A percentile compares a stretch with the other conserved stretches of the same genome.
phyloP scores from a whole-genome alignment of 2,888 invertebrate species.

The Polyommatus icarus region DNA sequence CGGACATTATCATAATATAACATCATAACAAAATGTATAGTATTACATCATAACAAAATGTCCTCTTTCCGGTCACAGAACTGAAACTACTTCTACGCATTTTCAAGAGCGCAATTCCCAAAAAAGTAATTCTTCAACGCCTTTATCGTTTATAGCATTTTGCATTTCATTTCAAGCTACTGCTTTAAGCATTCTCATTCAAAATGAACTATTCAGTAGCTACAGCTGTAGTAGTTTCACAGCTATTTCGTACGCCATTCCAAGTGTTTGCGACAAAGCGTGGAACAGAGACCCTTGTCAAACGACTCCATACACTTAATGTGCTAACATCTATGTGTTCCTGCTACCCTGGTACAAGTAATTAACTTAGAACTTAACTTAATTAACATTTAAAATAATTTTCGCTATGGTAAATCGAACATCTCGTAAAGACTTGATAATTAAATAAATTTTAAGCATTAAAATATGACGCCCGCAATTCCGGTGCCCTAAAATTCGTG shows the following conservation, averaged over 20 bases:
- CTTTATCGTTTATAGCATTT: not conserved
- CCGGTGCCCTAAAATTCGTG: too few relatives aligned
- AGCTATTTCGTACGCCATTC: not conserved
- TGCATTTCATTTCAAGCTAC: not conserved
- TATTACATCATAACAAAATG: too few relatives aligned
- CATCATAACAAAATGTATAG: too few relatives aligned
- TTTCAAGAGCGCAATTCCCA: not conserved
- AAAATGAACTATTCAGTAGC: conserved; percentile 10
- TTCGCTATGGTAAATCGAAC: too few relatives aligned
- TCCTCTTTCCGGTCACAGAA: too few relatives aligned
- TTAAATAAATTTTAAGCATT: too few relatives aligned
- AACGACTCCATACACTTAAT: conserved; percentile 26
- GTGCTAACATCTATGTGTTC: conserved; percentile 16
- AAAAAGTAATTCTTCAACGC: not conserved
- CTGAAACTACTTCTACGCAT: not conserved
- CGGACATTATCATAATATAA: too few relatives aligned
- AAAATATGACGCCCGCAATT: too few relatives aligned
- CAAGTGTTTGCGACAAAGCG: conserved; percentile 11
- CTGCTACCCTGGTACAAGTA: not conserved
- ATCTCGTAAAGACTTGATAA: too few relatives aligned
- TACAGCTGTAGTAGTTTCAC: conserved; percentile 10
- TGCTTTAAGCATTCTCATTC: not conserved
- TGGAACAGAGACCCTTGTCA: conserved; percentile 15
- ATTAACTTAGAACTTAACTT: conserved; percentile 9
- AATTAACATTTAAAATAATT: not conserved